Evolutionary conservation across 2,888 invertebrate species (phyloP), one percentile per base, ranked within the genome.

Genomic region (Subacronicta megacephala): DNA sequence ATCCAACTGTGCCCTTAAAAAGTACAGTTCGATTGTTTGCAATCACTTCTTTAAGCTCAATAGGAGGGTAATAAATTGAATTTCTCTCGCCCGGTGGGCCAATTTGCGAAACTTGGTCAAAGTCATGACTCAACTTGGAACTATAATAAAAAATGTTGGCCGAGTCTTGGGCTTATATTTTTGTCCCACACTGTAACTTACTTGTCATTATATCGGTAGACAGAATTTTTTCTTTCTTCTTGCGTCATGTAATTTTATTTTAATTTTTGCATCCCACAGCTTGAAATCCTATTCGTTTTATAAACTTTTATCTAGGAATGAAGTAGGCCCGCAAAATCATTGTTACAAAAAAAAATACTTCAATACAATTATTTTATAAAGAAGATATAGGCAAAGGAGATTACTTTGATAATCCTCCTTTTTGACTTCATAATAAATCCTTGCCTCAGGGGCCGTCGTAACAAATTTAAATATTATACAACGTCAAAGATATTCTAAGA

Each of bases 51-150:
- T 50, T 59, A 53, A 56, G 72, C 60, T 72, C 70, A 72, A 78
- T 67, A 67, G 75, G 61, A 57, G 42, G 44, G 66, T 55, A 52
- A 72, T 80, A 76, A 81, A 81, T 81, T 82, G 75, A 80, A 78
- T 74, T 78, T 61, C 46, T 59, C 59, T 23, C 60, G 42, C 49
- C 50, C 43, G 35, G 41, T 56, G 63, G 50, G 46, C 38, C 26
- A n/a, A 36, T 10, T 57, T 15, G 20, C 26, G n/a, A 15, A 55
- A 70, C 57, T 70, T 70, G 49, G 52, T 9, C 54, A 46, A 73
- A 73, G 54, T 62, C 63, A 49, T 52, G 41, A 41, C 57, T 52
- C 37, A 58, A 50, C 46, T 54, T n/a, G 12, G 16, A 41, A 46
- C 40, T 55, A 62, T 55, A 31, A 55, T 40, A 50, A 29, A 29